Conservation (phyloP, 35 echinoderm and acorn worm species). For the Acanthaster planci region DNA sequence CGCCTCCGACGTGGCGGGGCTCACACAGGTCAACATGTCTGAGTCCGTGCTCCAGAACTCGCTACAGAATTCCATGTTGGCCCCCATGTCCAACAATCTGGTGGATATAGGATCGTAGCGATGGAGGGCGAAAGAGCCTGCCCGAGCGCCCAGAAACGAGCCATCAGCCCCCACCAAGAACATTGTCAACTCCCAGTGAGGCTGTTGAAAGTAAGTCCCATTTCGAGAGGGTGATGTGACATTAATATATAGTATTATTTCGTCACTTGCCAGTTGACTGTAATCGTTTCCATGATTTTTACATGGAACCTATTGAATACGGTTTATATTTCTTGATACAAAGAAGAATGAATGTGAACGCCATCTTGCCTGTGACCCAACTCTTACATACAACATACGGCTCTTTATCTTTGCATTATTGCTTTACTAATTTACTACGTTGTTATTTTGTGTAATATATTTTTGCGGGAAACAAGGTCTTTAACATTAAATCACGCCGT, state of each 20-base stretch:
- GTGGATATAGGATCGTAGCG: slow-evolving; percentile 68
- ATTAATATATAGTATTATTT: slow-evolving; percentile 7
- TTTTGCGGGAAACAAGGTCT: slow-evolving; percentile 30
- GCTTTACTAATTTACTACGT: not conserved
- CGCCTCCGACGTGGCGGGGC: not conserved
- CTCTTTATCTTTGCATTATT: not conserved
- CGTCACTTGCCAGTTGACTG: slow-evolving; percentile 15
- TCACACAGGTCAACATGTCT: slow-evolving; percentile 51
- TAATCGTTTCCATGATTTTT: not conserved
- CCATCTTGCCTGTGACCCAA: slow-evolving; percentile 23
- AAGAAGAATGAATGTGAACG: slow-evolving; percentile 7
- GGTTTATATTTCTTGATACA: slow-evolving; percentile 32
- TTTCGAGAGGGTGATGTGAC: slow-evolving; percentile 1
- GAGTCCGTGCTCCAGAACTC: slow-evolving; percentile 75
- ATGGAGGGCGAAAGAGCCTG: not conserved
- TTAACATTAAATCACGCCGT: slow-evolving; percentile 4
- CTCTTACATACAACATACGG: not conserved
- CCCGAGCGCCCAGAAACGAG: not conserved
- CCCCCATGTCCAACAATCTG: slow-evolving; percentile 70
- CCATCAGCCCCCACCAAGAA: not conserved
- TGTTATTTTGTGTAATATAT: slow-evolving; percentile 31
- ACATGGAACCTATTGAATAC: slow-evolving; percentile 18
- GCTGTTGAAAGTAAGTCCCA: slow-evolving; percentile 14
- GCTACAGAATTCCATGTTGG: slow-evolving; percentile 64
- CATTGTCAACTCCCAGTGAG: not conserved